Percentiles rank a stretch among this genome's conserved stretches.
These are phyloP conservation scores for Hermetia illucens DNA, from an alignment of 1,140 invertebrate species.

Conservation along the genomic window DNA sequence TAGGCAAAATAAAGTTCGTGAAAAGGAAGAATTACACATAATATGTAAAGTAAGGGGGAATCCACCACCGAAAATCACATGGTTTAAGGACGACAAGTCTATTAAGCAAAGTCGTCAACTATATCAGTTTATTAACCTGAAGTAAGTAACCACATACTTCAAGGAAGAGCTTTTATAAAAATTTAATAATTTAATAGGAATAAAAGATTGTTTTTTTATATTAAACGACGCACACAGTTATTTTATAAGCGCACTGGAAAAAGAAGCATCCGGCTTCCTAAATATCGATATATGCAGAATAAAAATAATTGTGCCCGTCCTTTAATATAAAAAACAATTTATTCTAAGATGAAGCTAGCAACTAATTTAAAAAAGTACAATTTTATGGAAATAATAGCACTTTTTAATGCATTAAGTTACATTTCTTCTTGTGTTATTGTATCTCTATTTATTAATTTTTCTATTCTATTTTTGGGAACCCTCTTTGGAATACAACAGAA, in stretches of 20 bases:
- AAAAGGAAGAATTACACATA: slow-evolving; percentile 43
- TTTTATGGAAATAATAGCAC: too few relatives aligned
- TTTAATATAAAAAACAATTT: too few relatives aligned
- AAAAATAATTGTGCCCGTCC: too few relatives aligned
- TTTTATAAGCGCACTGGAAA: too few relatives aligned
- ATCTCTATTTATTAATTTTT: slow-evolving; percentile 1
- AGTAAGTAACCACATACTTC: slow-evolving; percentile 17
- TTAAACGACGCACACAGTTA: background rate
- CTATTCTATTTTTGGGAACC: background rate
- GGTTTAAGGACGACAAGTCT: slow-evolving; percentile 56
- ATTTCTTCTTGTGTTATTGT: background rate
- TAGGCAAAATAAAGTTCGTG: slow-evolving; percentile 24
- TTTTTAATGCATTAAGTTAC: background rate
- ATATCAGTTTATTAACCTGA: slow-evolving; percentile 28
- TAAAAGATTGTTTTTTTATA: background rate
- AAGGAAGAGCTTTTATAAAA: background rate
- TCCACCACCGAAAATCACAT: slow-evolving; percentile 52
- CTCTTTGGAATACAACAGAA: slow-evolving; percentile 45
- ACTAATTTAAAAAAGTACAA: too few relatives aligned
- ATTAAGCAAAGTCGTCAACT: slow-evolving; percentile 27
- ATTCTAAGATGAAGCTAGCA: too few relatives aligned
- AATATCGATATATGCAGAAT: too few relatives aligned
- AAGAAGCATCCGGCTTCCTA: too few relatives aligned
- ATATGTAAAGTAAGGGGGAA: slow-evolving; percentile 51
- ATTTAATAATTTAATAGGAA: background rate